Percentiles rank a stretch among this genome's conserved stretches.
These are phyloP conservation scores for Platycnemis pennipes DNA, from an alignment of 2,888 invertebrate species.

Conservation along the genomic window DNA sequence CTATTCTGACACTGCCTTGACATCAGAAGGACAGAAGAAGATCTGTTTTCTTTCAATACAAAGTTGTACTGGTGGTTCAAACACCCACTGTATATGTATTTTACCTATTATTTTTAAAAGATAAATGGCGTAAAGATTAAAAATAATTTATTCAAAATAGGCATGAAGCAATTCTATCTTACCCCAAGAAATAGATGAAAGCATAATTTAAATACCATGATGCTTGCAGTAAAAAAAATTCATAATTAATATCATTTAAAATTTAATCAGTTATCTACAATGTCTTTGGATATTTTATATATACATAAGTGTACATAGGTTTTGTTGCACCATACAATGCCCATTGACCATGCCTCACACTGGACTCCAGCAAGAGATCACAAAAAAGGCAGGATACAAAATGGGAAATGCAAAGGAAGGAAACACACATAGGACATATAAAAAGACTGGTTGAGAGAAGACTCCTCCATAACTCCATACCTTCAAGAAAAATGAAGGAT, in stretches of 20 bases:
- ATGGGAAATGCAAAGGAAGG: slow-evolving; percentile 58
- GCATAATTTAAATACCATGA: neutral
- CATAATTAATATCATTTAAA: slow-evolving; percentile 35
- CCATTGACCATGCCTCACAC: neutral
- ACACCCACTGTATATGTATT: too few species aligned
- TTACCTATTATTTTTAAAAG: neutral
- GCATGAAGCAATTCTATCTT: neutral
- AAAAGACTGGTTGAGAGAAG: slow-evolving; percentile 52
- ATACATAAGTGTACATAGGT: slow-evolving; percentile 66
- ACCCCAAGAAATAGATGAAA: neutral
- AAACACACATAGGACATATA: slow-evolving; percentile 34
- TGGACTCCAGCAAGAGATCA: slow-evolving; percentile 60
- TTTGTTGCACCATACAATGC: slow-evolving; percentile 66
- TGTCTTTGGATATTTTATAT: slow-evolving; percentile 67
- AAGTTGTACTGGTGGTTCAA: too few species aligned
- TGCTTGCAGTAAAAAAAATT: neutral
- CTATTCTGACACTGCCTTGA: too few species aligned
- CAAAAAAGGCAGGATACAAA: slow-evolving; percentile 53
- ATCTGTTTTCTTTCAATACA: too few species aligned
- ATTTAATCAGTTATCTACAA: slow-evolving; percentile 65
- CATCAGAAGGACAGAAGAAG: too few species aligned
- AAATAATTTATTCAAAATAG: neutral
- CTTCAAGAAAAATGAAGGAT: slow-evolving; percentile 51
- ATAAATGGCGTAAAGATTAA: neutral
- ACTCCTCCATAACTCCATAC: slow-evolving; percentile 3